Evolutionary conservation across 2,888 invertebrate genomes (phyloP), one percentile per base, ranked within the genome.

Genomic region (Aphrophora alni): DNA sequence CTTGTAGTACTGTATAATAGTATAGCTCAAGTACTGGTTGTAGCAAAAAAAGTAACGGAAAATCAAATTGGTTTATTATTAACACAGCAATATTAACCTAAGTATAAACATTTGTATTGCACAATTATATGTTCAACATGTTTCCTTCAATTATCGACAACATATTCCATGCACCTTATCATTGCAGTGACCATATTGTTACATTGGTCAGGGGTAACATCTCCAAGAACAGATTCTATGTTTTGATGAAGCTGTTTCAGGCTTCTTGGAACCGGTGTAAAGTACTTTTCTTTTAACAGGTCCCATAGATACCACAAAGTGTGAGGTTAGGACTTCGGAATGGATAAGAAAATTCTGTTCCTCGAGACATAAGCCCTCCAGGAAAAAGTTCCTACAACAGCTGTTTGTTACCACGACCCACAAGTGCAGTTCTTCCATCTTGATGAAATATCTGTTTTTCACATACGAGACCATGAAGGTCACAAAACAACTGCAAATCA

Each of bases 111-210:
- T 33, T 33, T 33, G 33, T 33, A 33, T 33, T 33, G 8, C 33
- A 33, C 33, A 33, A 33, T 33, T 75, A 75, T 24, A 24, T 75
- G 75, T 44, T 75, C 75, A 38, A 75, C 25, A 75, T 75, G 38
- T 75, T 75, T 75, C 24, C 75, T 38, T 25, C 38, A 28, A 75
- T 75, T 75, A 38, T 75, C 44, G 38, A 75, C 17, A 38, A n/a
- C 38, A 75, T 75, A 75, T 38, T 75, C 75, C 75, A 75, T 75
- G n/a, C 38, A 24, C 33, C 75, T 75, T 38, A 12, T 24, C 75
- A 75, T 38, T n/a, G 38, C 44, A 38, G 14, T 25, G 25, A 75
- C 75, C 75, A 75, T 75, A 25, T 25, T 44, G 38, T n/a, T 28
- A 33, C 75, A 75, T 75, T 38, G 38, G 38, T 75, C 38, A 33